Evolutionary conservation across 2,797 vertebrate species (phyloP).

Genomic region (Arnoldichthys spilopterus): DNA sequence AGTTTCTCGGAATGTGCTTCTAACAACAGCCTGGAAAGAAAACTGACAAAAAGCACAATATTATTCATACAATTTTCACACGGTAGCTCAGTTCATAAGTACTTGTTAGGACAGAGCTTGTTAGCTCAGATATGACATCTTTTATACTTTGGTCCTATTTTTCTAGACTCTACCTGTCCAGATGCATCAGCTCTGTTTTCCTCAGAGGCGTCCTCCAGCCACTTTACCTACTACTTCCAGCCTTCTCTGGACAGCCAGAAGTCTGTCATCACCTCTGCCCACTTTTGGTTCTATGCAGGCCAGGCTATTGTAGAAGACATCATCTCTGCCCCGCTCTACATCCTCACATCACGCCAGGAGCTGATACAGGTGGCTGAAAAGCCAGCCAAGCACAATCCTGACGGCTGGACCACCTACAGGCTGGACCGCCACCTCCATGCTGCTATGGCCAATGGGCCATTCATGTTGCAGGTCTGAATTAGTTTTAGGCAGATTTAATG

Average conservation of each 20-base stretch:
- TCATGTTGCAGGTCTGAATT: constrained; percentile 78
- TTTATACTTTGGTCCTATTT: background rate
- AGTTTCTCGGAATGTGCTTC: no score
- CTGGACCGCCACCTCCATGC: constrained; percentile 67
- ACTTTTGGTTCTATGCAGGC: constrained; percentile 90
- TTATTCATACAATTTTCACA: no score
- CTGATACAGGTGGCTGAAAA: constrained; percentile 62
- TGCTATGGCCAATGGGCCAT: constrained; percentile 72
- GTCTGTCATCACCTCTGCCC: constrained; percentile 78
- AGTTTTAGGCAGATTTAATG: background rate
- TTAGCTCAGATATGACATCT: background rate
- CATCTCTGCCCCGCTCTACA: constrained; percentile 62
- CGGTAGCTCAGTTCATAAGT: background rate
- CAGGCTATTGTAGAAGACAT: constrained; percentile 37
- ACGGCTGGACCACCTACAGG: constrained; percentile 83
- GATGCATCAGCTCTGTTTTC: constrained; percentile 48
- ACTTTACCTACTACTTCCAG: constrained; percentile 86
- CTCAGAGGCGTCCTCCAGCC: constrained; percentile 58
- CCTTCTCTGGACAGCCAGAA: constrained; percentile 76
- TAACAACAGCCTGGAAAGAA: no score
- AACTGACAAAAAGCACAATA: no score
- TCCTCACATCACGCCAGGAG: constrained; percentile 64
- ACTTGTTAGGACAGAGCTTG: background rate
- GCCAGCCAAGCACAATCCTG: constrained; percentile 59
- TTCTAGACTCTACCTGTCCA: constrained; percentile 76